Conservation (phyloP, 2,888 invertebrate genomes). For the Lissocephala sabroskyi region DNA sequence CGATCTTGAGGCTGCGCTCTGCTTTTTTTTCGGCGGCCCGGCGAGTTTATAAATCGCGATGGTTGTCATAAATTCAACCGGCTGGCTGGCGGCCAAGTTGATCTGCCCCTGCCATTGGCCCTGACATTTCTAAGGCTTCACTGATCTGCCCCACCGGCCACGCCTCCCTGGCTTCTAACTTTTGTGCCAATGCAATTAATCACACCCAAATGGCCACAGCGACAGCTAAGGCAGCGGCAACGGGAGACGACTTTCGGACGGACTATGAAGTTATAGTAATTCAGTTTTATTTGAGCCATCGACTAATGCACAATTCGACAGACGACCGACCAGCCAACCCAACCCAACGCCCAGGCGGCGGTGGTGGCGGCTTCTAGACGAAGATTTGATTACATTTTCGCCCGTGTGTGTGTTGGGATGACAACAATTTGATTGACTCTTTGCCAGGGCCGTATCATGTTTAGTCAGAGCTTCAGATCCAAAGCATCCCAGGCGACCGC, state of each 20-base stretch:
- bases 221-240: constrained; percentile 36
- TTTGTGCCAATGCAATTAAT: constrained; percentile 59
- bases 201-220: constrained; percentile 64
- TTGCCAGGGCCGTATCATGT: constrained; percentile 55
- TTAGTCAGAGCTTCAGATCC: constrained; percentile 48
- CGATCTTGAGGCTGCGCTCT: too few relatives aligned
- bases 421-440: constrained; percentile 57
- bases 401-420: too few relatives aligned
- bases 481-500: constrained; percentile 15
- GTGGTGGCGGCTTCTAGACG: constrained; percentile 10
- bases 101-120: too few relatives aligned
- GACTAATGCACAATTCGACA: constrained; percentile 56
- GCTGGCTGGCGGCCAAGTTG: constrained; percentile 51
- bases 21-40: constrained; percentile 28
- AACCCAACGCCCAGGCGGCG: too few relatives aligned
- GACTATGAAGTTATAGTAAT: constrained; percentile 16
- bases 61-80: constrained; percentile 60
- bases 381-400: constrained; percentile 37
- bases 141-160: constrained; percentile 32
- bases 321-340: neutral
- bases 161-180: constrained; percentile 2
- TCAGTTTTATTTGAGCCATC: constrained; percentile 20
- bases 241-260: constrained; percentile 38
- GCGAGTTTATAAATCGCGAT: constrained; percentile 54
- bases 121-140: constrained; percentile 65